A percentile compares a stretch with the other conserved stretches of the same genome.
These are phyloP conservation scores for Acrocephalus kingi DNA, from an alignment of 2,113 vertebrate genomes.

Conservation along the genomic window DNA sequence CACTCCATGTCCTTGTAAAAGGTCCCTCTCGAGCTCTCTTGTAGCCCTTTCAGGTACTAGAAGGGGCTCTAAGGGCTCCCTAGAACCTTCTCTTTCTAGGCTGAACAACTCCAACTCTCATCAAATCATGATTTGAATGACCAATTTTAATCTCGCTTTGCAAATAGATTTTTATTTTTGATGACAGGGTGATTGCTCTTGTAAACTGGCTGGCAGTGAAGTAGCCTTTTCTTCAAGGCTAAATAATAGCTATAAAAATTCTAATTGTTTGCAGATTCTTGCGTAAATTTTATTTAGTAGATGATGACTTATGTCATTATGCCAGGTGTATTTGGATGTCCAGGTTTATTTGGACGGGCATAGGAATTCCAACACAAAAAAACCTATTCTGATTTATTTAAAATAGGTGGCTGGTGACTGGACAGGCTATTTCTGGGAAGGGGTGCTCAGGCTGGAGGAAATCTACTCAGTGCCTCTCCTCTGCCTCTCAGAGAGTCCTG, in stretches of 20 bases:
- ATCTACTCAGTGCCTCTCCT: neutral
- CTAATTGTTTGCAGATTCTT: neutral
- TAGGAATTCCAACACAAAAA: neutral
- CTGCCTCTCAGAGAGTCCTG: neutral
- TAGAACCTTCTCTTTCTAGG: neutral
- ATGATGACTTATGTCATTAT: neutral
- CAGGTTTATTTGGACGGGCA: neutral
- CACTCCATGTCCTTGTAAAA: neutral
- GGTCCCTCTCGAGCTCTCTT: neutral
- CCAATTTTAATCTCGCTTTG: neutral
- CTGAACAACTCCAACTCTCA: neutral
- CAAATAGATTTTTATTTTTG: neutral
- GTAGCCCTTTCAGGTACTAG: neutral
- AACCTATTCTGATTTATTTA: neutral
- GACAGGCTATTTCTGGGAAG: neutral
- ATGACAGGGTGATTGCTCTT: neutral
- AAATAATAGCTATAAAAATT: neutral
- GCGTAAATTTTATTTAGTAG: neutral
- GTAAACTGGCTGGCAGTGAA: neutral
- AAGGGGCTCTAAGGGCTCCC: neutral
- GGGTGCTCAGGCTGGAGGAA: neutral
- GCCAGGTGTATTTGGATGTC: neutral
- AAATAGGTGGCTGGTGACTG: neutral
- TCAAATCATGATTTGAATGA: neutral
- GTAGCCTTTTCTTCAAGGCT: neutral